Base-by-base conservation (phyloP, 1,140 invertebrate genomes). In the Drosophila erecta region DNA sequence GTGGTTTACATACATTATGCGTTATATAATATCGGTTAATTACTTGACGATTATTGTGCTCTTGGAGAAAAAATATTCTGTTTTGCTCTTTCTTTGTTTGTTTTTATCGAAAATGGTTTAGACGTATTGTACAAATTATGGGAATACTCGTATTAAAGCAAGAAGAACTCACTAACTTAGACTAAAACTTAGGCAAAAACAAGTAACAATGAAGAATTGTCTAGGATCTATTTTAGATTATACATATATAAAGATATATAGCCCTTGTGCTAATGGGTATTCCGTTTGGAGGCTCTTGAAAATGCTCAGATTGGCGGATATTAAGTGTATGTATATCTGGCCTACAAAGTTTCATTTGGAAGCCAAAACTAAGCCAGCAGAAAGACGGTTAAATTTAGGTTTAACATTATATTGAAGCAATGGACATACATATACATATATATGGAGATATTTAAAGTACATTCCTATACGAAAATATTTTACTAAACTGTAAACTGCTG, bases 1-100 rank as follows among this genome's bases (percentile, higher is more conserved):
- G 76, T 75, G 79, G 74, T 81, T 87, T 81, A 71, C 71, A 81
- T 71, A 71, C 50, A 76, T 55, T 61, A 75, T 56, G 70, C n/a
- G 41, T 67, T 81, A 65, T 49, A 50, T 67, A 79, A 73, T 60
- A 73, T 61, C 44, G 67, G 50, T 35, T 59, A 55, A 79, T 76
- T 80, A 80, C 55, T 71, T 76, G 50, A 66, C 50, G 54, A 65
- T 70, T 80, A 80, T 70, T 86, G 83, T 86, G 83, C 83, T 79
- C 61, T 76, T 78, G 64, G 46, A 83, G 65, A 67, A 81, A 49
- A 57, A 46, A 61, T 53, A 60, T 70, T 54, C 30, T 46, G 24
- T 54, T 35, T 44, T 46, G 60, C 56, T 30, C 35, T 41, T 67
- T n/a, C n/a, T n/a, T n/a, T n/a, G n/a, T 24, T 22, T 22, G 1